These are phyloP conservation scores for Rhyacophila evoluta DNA, from an alignment of 2,888 invertebrate species.

Conservation along the genomic window DNA sequence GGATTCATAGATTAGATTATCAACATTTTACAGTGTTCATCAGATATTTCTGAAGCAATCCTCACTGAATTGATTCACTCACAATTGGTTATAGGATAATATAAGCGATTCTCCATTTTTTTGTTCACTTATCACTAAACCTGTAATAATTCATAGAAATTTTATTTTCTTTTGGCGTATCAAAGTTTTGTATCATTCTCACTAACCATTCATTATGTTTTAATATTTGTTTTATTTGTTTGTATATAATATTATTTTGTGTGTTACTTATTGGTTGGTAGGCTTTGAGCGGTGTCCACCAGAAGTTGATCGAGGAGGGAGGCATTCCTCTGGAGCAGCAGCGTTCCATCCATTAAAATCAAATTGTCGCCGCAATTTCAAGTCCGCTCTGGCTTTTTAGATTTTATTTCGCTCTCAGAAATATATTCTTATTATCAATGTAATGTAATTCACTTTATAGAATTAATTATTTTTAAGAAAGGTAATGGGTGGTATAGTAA, in stretches of 20 bases:
- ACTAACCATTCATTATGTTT: too few relatives aligned
- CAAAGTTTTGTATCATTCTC: too few relatives aligned
- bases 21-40: too few relatives aligned
- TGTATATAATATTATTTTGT: constrained; percentile 20
- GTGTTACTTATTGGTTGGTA: constrained; percentile 59
- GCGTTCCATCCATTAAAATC: constrained; percentile 59
- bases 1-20: too few relatives aligned
- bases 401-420: background rate
- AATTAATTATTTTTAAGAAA: background rate
- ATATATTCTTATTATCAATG: background rate
- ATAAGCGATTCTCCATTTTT: too few relatives aligned
- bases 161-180: background rate
- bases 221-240: background rate
- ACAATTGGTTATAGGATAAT: too few relatives aligned
- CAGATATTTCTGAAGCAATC: too few relatives aligned
- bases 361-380: background rate
- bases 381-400: background rate
- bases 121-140: background rate
- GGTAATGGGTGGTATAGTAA: constrained; percentile 13
- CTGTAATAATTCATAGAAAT: background rate
- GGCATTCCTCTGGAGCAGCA: constrained; percentile 61
- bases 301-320: constrained; percentile 79
- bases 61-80: too few relatives aligned
- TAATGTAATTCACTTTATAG: background rate
- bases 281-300: constrained; percentile 88